A percentile compares a stretch with the other conserved stretches of the same genome.
Conservation (phyloP, 2,888 invertebrate genomes). For the Mythimna impura region DNA sequence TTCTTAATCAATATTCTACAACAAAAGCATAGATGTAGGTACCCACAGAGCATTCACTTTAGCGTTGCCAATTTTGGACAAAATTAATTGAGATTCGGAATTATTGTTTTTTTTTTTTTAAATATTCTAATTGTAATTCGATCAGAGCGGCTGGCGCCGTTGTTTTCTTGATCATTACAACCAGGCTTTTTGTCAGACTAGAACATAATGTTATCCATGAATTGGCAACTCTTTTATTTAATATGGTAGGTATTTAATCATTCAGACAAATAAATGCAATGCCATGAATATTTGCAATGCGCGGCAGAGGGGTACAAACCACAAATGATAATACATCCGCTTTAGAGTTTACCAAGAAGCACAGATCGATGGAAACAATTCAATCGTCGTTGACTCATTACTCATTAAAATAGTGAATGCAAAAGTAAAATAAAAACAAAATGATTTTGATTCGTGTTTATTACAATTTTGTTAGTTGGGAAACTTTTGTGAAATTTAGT, state of each 20-base stretch:
- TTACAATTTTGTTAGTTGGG: slow-evolving; percentile 58
- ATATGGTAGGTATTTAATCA: slow-evolving; percentile 71
- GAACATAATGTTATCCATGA: slow-evolving; percentile 49
- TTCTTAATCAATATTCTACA: slow-evolving; percentile 76
- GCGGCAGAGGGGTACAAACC: slow-evolving; percentile 86
- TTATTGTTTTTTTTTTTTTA: too few relatives aligned
- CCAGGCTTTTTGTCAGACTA: neutral
- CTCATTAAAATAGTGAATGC: slow-evolving; percentile 78
- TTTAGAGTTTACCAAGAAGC: slow-evolving; percentile 91
- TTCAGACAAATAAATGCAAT: slow-evolving; percentile 81
- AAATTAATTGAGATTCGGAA: neutral
- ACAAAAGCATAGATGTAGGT: slow-evolving; percentile 79
- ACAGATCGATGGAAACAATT: slow-evolving; percentile 81
- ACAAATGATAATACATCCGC: slow-evolving; percentile 87
- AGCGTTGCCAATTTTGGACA: slow-evolving; percentile 70
- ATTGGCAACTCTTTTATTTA: slow-evolving; percentile 72
- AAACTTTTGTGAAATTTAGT: slow-evolving; percentile 53
- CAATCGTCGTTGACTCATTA: slow-evolving; percentile 70
- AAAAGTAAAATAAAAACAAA: slow-evolving; percentile 75
- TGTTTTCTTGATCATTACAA: slow-evolving; percentile 35
- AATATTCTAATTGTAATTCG: slow-evolving; percentile 8
- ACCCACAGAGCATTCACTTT: slow-evolving; percentile 80
- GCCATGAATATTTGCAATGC: slow-evolving; percentile 84
- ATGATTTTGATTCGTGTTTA: slow-evolving; percentile 61
- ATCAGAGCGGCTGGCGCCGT: slow-evolving; percentile 18